A percentile compares a stretch with the other conserved stretches of the same genome.
These are phyloP conservation scores for Antitype chi DNA, from an alignment of 2,888 invertebrate genomes.

Conservation along the genomic window DNA sequence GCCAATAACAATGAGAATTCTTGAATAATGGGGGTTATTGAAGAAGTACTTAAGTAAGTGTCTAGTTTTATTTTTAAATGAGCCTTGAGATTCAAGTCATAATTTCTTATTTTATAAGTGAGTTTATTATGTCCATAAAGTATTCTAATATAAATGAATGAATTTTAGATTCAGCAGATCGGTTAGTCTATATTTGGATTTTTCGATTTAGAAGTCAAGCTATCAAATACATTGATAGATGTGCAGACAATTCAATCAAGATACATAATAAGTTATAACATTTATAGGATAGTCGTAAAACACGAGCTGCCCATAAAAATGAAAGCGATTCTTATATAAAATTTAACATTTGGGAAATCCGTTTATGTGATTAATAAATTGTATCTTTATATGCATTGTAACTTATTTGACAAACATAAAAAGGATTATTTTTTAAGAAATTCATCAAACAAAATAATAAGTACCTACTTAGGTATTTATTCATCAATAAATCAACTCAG, in stretches of 20 bases:
- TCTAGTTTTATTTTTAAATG: neutral
- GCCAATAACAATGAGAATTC: neutral
- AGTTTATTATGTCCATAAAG: neutral
- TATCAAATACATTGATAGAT: neutral
- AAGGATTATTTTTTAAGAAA: neutral
- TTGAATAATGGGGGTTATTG: neutral
- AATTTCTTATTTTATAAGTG: neutral
- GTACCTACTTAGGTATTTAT: neutral
- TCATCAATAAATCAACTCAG: too few relatives aligned
- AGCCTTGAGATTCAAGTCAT: neutral
- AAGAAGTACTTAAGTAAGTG: neutral
- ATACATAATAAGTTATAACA: slow-evolving; percentile 7
- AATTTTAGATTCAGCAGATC: neutral
- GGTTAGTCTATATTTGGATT: neutral
- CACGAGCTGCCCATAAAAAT: slow-evolving; percentile 40
- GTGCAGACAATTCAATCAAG: slow-evolving; percentile 21
- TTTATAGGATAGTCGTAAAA: slow-evolving; percentile 30
- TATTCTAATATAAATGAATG: neutral
- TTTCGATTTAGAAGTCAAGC: slow-evolving; percentile 4
- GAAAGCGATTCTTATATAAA: slow-evolving; percentile 38
- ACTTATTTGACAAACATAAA: neutral
- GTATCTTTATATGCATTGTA: neutral
- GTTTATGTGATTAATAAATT: neutral
- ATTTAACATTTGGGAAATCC: slow-evolving; percentile 13
- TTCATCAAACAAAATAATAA: neutral